phyloP scores from a whole-genome alignment of 1,140 invertebrate genomes.

The Drosophila equinoxialis region DNA sequence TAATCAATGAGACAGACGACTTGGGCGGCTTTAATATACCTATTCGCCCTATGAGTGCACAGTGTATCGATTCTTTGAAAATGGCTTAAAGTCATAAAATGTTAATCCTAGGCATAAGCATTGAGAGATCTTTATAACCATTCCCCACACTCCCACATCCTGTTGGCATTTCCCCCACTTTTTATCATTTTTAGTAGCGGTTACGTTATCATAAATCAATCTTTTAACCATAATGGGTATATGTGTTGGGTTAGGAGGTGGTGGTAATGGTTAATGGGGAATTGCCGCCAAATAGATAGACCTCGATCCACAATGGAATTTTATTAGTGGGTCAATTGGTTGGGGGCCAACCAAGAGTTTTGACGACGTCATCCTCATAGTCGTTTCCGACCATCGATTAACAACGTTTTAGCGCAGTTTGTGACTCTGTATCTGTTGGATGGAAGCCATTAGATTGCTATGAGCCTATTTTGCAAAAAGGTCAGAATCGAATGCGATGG shows the following conservation, averaged over 20 bases:
- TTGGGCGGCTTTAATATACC: no score
- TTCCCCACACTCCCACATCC: background rate
- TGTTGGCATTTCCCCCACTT: background rate
- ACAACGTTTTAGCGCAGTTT: background rate
- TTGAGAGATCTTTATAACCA: no score
- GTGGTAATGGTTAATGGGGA: background rate
- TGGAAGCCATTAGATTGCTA: background rate
- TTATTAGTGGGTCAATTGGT: slow-evolving; percentile 45
- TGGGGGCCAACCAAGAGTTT: slow-evolving; percentile 23
- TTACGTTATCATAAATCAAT: background rate
- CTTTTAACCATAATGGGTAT: background rate
- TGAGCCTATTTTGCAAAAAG: background rate
- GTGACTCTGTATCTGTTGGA: background rate
- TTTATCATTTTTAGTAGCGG: background rate
- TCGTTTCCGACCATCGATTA: slow-evolving; percentile 29
- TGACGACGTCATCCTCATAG: slow-evolving; percentile 46
- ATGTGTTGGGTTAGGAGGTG: no score
- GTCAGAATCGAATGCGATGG: background rate
- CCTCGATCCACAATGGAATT: slow-evolving; percentile 21
- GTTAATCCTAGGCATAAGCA: background rate
- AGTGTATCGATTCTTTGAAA: background rate
- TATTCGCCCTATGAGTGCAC: no score
- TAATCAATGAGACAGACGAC: no score
- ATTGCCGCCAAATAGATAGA: background rate
- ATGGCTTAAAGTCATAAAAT: background rate